Percentiles rank a stretch among this genome's conserved stretches.
Evolutionary conservation across 2,113 vertebrate genomes (phyloP).

Genomic region (Chiloscyllium plagiosum): DNA sequence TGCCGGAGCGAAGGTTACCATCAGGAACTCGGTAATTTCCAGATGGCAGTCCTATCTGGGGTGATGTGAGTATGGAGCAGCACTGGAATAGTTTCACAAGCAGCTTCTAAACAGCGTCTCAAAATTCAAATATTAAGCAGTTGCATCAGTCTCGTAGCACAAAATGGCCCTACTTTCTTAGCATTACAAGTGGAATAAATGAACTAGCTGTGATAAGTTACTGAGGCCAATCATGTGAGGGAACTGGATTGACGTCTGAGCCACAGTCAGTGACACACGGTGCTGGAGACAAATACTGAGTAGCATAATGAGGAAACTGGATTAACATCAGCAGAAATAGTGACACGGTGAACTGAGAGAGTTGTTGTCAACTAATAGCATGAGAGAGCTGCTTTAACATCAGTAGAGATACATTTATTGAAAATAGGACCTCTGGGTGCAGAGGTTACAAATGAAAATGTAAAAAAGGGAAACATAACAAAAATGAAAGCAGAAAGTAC

Average conservation of each 20-base stretch:
- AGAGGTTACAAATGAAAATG: too few species aligned
- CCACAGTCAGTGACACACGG: too few species aligned
- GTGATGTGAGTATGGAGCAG: neutral
- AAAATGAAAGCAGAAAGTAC: too few species aligned
- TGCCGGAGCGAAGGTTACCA: conserved; percentile 71
- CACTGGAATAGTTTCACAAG: neutral
- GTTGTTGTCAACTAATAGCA: too few species aligned
- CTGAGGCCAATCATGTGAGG: neutral
- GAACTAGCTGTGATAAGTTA: neutral
- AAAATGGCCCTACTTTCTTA: neutral
- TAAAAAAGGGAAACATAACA: too few species aligned
- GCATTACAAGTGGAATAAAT: neutral
- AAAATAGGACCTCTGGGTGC: too few species aligned
- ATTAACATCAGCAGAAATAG: too few species aligned
- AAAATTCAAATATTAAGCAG: neutral
- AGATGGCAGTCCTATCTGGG: neutral
- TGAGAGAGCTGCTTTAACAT: too few species aligned
- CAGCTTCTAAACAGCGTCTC: neutral
- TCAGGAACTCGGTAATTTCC: conserved; percentile 68
- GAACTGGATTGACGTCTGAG: neutral
- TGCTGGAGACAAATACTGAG: too few species aligned
- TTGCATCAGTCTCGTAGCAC: neutral
- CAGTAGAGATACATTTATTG: too few species aligned
- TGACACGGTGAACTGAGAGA: too few species aligned
- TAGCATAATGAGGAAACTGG: too few species aligned